These are phyloP conservation scores for Perodicticus potto DNA, from an alignment of 2,797 vertebrate species.

Conservation along the genomic window DNA sequence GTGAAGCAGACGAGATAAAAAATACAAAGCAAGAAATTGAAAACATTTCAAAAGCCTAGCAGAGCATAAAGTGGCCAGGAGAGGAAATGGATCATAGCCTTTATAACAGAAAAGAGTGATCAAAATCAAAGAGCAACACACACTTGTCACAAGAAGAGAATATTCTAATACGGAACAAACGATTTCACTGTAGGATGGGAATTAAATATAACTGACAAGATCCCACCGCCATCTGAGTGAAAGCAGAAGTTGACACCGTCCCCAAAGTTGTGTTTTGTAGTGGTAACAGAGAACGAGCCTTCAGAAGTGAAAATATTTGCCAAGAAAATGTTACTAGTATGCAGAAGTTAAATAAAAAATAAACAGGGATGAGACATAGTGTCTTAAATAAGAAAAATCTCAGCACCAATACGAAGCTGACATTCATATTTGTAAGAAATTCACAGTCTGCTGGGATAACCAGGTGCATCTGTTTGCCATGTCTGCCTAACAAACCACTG, in stretches of 20 bases:
- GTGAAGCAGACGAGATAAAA: conserved; percentile 32
- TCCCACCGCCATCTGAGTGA: background rate
- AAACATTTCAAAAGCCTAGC: conserved; percentile 37
- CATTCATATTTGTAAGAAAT: background rate
- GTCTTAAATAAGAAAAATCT: background rate
- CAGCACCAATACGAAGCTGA: background rate
- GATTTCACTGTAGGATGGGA: background rate
- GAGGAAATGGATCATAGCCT: background rate
- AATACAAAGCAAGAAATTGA: conserved; percentile 46
- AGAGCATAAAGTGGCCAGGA: background rate
- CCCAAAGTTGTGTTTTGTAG: background rate
- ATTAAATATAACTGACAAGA: background rate
- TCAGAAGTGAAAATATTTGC: conserved; percentile 10
- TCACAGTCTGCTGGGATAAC: background rate
- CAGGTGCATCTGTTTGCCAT: background rate
- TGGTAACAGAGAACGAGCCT: background rate
- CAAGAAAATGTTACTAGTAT: background rate
- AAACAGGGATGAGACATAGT: background rate
- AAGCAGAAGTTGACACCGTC: background rate
- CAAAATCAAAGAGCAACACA: conserved; percentile 28
- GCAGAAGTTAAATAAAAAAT: conserved; percentile 48
- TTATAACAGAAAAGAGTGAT: conserved; percentile 29
- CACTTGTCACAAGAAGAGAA: background rate
- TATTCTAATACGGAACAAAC: background rate
- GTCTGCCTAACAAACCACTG: background rate